Base-by-base conservation (phyloP, 2,888 invertebrate genomes). In the Phyllotreta cruciferae region DNA sequence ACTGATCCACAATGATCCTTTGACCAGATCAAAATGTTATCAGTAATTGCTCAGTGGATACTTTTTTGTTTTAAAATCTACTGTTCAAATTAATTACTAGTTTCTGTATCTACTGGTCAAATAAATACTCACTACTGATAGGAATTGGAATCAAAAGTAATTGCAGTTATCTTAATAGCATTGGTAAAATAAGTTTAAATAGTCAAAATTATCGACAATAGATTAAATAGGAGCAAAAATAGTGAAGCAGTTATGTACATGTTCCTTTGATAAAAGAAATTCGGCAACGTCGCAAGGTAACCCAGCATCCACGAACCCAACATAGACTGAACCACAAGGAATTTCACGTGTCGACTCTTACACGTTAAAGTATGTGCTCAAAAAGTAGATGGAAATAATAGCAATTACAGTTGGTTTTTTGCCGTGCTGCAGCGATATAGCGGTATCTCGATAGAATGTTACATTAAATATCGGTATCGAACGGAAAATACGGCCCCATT, bases 381-480 rank as follows among this genome's bases (percentile, higher is more conserved):
- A 70, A 71, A 70, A 70, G 66, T 67, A 68, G 70, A 66, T 69
- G 70, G 70, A 73, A 73, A 73, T 73, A 72, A 72, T 71, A 71
- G 73, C 71, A 72, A 72, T 73, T 73, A 72, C 69, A 58, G 67
- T 62, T 62, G 63, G 62, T 71, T 72, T 72, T 70, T 70, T 62
- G 63, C 62, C 63, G 50, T 52, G 60, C 24, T 39, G 44, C 44
- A 44, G 60, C 42, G 8, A 60, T 68, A 4, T 24, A 71, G 71
- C 70, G 69, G 70, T 70, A 65, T 63, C 69, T 64, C 67, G 55
- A 66, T 63, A 65, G 61, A 38, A 60, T 63, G 55, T 57, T 63
- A 62, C 57, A 55, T 53, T 53, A 63, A 61, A 65, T 57, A 63
- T 56, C 53, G 62, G 47, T 60, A 50, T 53, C 42, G 38, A 45